These are phyloP conservation scores for Stomorhina lunata DNA, from an alignment of 2,888 invertebrate genomes.

Conservation along the genomic window DNA sequence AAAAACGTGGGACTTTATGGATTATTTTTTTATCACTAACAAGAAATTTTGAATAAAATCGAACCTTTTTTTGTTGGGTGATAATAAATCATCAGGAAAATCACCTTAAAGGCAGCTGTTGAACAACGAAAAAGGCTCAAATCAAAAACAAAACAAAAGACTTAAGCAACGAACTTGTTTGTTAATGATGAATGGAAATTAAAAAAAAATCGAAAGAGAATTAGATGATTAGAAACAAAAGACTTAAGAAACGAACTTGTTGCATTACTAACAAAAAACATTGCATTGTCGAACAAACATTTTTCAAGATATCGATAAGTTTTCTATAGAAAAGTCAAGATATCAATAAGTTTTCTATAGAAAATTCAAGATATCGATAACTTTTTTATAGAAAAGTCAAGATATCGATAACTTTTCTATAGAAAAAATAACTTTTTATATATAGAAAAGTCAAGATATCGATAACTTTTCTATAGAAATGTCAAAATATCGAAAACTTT, in stretches of 20 bases:
- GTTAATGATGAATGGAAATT: neutral
- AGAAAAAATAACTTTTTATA: neutral
- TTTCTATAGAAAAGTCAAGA: neutral
- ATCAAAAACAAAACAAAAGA: constrained; percentile 9
- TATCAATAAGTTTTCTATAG: neutral
- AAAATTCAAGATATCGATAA: neutral
- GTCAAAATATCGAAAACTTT: neutral
- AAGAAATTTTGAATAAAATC: neutral
- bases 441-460: neutral
- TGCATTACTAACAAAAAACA: too few relatives aligned
- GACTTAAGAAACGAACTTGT: too few relatives aligned
- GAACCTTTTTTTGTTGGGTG: neutral
- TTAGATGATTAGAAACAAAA: too few relatives aligned
- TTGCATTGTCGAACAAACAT: too few relatives aligned
- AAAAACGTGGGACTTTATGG: neutral
- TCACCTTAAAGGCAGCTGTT: neutral
- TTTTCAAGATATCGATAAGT: neutral
- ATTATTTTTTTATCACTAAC: neutral
- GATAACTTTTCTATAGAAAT: neutral
- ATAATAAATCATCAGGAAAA: neutral
- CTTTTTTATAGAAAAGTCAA: neutral
- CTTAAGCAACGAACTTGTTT: neutral
- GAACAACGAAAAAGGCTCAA: too few relatives aligned
- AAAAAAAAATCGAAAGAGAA: too few relatives aligned
- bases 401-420: neutral